Percentiles rank a stretch among this genome's conserved stretches.
These are phyloP conservation scores for Sycophaga agraensis DNA, from an alignment of 1,140 invertebrate species.

Conservation along the genomic window DNA sequence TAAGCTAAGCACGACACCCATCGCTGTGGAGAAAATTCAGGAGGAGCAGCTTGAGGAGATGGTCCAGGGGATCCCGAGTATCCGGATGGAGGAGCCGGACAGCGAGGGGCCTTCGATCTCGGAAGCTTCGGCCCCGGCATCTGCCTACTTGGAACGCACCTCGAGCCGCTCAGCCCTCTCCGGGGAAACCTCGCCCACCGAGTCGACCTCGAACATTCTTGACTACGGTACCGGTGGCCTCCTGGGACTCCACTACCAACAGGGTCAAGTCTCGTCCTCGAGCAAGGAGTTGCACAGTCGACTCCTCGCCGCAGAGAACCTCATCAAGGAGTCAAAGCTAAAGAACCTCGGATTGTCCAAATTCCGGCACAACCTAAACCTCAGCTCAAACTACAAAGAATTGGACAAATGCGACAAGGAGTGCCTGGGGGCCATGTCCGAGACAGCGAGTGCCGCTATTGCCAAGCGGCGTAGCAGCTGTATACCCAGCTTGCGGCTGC, in stretches of 20 bases:
- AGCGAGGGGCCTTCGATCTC: background rate
- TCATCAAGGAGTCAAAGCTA: slow-evolving; percentile 52
- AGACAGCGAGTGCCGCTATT: slow-evolving; percentile 28
- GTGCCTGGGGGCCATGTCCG: slow-evolving; percentile 37
- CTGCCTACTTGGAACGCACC: slow-evolving; percentile 31
- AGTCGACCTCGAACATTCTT: slow-evolving; percentile 41
- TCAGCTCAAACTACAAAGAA: slow-evolving; percentile 42
- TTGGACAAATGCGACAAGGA: slow-evolving; percentile 48
- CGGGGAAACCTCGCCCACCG: slow-evolving; percentile 44
- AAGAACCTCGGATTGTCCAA: slow-evolving; percentile 39
- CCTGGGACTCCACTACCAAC: slow-evolving; percentile 42
- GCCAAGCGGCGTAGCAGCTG: slow-evolving; percentile 47
- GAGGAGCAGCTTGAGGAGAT: slow-evolving; percentile 43
- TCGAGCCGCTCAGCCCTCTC: slow-evolving; percentile 40
- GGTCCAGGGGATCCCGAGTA: background rate
- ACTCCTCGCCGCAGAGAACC: slow-evolving; percentile 49
- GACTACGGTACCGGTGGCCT: slow-evolving; percentile 33
- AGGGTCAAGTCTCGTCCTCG: slow-evolving; percentile 14
- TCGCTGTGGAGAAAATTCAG: slow-evolving; percentile 48
- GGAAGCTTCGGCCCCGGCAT: slow-evolving; percentile 34
- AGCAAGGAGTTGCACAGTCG: slow-evolving; percentile 29
- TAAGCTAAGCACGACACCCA: slow-evolving; percentile 34
- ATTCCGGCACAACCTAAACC: slow-evolving; percentile 41
- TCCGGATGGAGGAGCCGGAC: too few relatives aligned
- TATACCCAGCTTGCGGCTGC: slow-evolving; percentile 44